phyloP scores from a whole-genome alignment of 2,888 invertebrate genomes.

The Hecatera dysodea region DNA sequence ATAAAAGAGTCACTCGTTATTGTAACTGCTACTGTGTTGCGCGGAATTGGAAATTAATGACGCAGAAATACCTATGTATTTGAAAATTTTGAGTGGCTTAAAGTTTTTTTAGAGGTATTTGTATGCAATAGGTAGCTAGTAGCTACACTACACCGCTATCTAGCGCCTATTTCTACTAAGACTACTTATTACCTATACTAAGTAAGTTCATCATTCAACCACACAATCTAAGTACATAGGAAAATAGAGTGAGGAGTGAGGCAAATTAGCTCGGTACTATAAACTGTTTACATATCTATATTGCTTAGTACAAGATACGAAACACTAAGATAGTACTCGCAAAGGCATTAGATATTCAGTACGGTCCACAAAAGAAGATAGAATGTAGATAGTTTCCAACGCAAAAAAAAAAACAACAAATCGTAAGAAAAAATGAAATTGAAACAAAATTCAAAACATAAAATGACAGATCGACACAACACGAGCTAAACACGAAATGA shows the following conservation, averaged over 20 bases:
- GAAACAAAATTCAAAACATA: slow-evolving; percentile 12
- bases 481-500: slow-evolving; percentile 53
- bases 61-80: not conserved
- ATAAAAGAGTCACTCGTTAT: slow-evolving; percentile 30
- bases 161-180: too few relatives aligned
- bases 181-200: too few relatives aligned
- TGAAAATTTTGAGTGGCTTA: not conserved
- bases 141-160: too few relatives aligned
- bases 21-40: slow-evolving; percentile 41
- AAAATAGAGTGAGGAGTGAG: too few relatives aligned
- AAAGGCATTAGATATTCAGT: not conserved
- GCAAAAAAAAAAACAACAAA: not conserved
- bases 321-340: not conserved
- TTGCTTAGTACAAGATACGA: too few relatives aligned
- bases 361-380: not conserved
- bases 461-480: slow-evolving; percentile 31
- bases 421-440: not conserved
- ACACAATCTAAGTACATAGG: too few relatives aligned
- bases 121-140: not conserved
- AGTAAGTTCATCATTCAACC: too few relatives aligned
- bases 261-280: too few relatives aligned
- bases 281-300: too few relatives aligned
- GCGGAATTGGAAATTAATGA: slow-evolving; percentile 8
- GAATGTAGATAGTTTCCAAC: not conserved
- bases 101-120: not conserved